Base-by-base conservation (phyloP, 2,113 vertebrate species). In the Caranx melampygus region DNA sequence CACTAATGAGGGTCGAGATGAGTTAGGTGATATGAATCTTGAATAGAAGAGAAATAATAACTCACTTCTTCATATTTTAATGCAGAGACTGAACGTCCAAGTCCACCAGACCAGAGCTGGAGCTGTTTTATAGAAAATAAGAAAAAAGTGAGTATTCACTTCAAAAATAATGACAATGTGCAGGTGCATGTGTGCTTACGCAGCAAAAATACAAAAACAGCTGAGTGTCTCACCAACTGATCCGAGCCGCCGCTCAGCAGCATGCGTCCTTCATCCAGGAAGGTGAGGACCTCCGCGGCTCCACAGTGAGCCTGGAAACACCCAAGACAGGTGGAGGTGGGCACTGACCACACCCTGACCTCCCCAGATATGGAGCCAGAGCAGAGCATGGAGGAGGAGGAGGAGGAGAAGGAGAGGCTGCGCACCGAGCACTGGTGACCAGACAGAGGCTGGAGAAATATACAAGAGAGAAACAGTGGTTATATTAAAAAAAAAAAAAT, bases 61-160 rank as follows among this genome's bases (percentile, higher is more conserved):
- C 75, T 85, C 75, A 95, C 94, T 10, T 82, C 47, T 47, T 86
- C 59, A 35, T 74, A 69, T 83, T 90, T 86, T 68, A 95, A 89
- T 13, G 72, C n/a, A 2, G 86, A 70, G 10, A 91, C 65, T 33
- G 88, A 91, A 4, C 57, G 85, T 13, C 97, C 96, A 4, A 96
- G 95, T 87, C 93, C 95, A 1, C 95, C 96, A 10, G 95, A 95
- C 95, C 96, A 97, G 52, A 98, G 87, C 54, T 96, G 94, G 54
- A 97, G 93, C 96, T 97, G 87, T 72, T 83, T 49, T 0, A 68
- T n/a, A 45, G 45, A 44, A 82, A 45, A 1, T 21, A 57, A 3
- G 21, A 15, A 55, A 2, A 0, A 26, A 65, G 16, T 8, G 31
- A 44, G 0, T 21, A 69, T 79, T 78, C 13, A 60, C 64, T 35